These are phyloP conservation scores for Pheosia tremula DNA, from an alignment of 2,888 invertebrate genomes.

Conservation along the genomic window DNA sequence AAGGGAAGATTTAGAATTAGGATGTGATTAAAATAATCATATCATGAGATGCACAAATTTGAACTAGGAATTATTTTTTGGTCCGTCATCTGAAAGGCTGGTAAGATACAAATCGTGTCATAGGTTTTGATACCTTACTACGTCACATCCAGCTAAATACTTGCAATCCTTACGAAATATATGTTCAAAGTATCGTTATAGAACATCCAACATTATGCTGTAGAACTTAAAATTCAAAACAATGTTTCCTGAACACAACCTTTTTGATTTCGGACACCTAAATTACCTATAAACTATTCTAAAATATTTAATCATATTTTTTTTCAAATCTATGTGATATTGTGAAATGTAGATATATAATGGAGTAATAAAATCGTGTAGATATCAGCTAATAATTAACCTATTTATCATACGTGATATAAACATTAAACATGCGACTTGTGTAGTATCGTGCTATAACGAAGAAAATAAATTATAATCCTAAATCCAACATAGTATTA, in stretches of 20 bases:
- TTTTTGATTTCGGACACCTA: conserved; percentile 2
- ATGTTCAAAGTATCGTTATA: no score
- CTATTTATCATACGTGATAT: conserved; percentile 22
- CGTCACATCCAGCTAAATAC: no score
- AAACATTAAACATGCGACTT: conserved; percentile 29
- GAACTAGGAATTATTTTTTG: no score
- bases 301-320: no score
- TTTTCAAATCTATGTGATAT: background rate
- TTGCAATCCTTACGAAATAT: no score
- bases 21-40: no score
- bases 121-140: no score
- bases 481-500: conserved; percentile 34
- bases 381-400: conserved; percentile 1
- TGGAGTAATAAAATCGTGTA: background rate
- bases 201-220: conserved; percentile 5
- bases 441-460: conserved; percentile 45
- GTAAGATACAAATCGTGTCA: no score
- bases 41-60: no score
- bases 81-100: no score
- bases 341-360: background rate
- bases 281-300: no score
- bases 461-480: conserved; percentile 28
- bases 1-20: background rate
- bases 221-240: conserved; percentile 10
- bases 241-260: background rate